These are phyloP conservation scores for Cebidichthys violaceus DNA, from an alignment of 2,113 vertebrate genomes.

Conservation along the genomic window DNA sequence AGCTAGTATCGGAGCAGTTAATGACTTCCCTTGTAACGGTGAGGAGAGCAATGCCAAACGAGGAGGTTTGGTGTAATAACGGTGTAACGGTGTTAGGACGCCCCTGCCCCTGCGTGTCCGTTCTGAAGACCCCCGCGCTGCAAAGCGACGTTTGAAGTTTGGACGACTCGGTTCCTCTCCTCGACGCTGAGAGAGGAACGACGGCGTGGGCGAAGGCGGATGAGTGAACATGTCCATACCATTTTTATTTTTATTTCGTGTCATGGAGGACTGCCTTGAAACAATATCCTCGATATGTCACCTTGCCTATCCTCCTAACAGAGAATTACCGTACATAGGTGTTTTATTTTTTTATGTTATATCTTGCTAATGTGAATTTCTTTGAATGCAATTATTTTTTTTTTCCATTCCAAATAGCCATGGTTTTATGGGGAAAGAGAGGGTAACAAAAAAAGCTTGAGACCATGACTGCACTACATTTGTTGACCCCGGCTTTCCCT, in stretches of 20 bases:
- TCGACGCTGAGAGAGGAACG: neutral
- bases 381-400: conserved; percentile 63
- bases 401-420: conserved; percentile 80
- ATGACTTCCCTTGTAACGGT: conserved; percentile 42
- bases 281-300: conserved; percentile 66
- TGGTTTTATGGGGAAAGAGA: conserved; percentile 73
- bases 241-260: conserved; percentile 69
- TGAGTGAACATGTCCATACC: conserved; percentile 74
- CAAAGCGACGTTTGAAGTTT: conserved; percentile 48
- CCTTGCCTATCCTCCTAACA: conserved; percentile 69
- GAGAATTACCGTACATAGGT: conserved; percentile 54
- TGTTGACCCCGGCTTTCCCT: conserved; percentile 73
- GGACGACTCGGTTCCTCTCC: conserved; percentile 22
- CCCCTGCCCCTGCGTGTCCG: conserved; percentile 20
- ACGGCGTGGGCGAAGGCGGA: conserved; percentile 22
- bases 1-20: conserved; percentile 36
- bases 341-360: conserved; percentile 69
- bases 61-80: conserved; percentile 41
- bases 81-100: conserved; percentile 21
- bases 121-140: conserved; percentile 50
- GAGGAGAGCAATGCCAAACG: conserved; percentile 60
- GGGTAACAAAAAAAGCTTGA: conserved; percentile 68
- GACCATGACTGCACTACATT: conserved; percentile 84
- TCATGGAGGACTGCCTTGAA: conserved; percentile 77
- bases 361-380: conserved; percentile 83